Percentiles rank a stretch among this genome's conserved stretches.
Evolutionary conservation across 2,888 invertebrate species (phyloP).

Genomic region (Drosophila multiciliata): DNA sequence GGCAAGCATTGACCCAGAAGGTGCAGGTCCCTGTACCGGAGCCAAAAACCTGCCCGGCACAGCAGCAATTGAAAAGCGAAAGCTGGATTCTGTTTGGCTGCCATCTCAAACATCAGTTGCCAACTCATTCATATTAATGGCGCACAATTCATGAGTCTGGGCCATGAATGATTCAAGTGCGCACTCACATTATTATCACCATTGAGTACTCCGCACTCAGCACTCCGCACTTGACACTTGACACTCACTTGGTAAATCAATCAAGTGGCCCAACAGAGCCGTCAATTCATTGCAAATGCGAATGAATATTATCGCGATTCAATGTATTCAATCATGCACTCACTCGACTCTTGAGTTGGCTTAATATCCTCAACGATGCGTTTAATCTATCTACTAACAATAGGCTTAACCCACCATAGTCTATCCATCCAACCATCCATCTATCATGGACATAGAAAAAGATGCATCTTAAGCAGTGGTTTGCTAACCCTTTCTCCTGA

Average conservation of each 20-base stretch:
- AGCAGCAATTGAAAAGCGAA: constrained; percentile 44
- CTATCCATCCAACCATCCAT: background rate
- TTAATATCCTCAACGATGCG: background rate
- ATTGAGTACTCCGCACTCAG: constrained; percentile 23
- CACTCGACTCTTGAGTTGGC: constrained; percentile 1
- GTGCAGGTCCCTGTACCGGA: background rate
- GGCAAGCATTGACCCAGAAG: constrained; percentile 34
- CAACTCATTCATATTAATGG: constrained; percentile 55
- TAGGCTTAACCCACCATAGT: background rate
- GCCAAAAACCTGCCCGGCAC: too few relatives aligned
- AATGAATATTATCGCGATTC: constrained; percentile 9
- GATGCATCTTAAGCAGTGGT: background rate
- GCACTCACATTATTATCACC: constrained; percentile 39
- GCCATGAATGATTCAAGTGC: constrained; percentile 50
- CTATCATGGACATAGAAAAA: background rate
- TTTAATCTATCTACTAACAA: constrained; percentile 2
- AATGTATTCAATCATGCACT: constrained; percentile 15
- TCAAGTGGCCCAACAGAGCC: constrained; percentile 22
- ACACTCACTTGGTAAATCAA: constrained; percentile 18
- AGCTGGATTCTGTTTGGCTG: constrained; percentile 23
- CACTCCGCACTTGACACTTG: background rate
- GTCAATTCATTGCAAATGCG: constrained; percentile 30
- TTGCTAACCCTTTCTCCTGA: background rate
- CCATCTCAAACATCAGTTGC: constrained; percentile 21
- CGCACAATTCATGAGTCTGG: constrained; percentile 12